Percentiles rank a stretch among this genome's conserved stretches.
Conservation (phyloP, 2,797 vertebrate species). For the Acanthornis magna region DNA sequence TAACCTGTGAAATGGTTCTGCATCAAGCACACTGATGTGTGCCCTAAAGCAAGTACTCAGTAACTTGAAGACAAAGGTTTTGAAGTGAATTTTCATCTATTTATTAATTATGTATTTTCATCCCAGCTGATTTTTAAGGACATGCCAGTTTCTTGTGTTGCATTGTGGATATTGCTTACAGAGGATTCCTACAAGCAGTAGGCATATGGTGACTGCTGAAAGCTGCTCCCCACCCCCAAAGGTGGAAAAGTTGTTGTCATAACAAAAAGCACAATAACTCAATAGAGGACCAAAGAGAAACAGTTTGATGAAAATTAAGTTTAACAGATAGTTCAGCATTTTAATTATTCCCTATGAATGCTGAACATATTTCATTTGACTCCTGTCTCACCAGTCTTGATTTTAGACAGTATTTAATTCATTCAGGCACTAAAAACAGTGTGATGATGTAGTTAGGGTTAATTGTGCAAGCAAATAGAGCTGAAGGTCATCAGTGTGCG, state of each 20-base stretch:
- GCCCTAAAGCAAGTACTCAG: not conserved
- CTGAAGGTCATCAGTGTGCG: not conserved
- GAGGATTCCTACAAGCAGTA: not conserved
- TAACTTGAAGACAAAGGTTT: not conserved
- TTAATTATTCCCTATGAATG: not conserved
- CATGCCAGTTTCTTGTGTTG: not conserved
- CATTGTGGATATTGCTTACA: accelerated
- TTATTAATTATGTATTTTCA: not conserved
- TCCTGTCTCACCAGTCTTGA: not conserved
- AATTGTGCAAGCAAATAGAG: not conserved
- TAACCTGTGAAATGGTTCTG: not conserved
- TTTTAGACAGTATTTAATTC: not conserved
- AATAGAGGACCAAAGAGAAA: not conserved
- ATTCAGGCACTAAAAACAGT: not conserved
- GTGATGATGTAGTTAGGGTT: not conserved
- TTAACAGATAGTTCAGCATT: not conserved
- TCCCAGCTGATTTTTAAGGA: not conserved
- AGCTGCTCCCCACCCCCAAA: not conserved
- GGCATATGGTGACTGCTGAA: not conserved
- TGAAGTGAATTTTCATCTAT: not conserved
- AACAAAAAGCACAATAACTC: not conserved
- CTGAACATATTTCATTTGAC: not conserved
- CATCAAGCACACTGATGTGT: not conserved
- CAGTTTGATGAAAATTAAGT: not conserved
- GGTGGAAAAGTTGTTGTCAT: not conserved